Evolutionary conservation across 2,888 invertebrate genomes (phyloP).

Genomic region (Melanostoma mellinum): DNA sequence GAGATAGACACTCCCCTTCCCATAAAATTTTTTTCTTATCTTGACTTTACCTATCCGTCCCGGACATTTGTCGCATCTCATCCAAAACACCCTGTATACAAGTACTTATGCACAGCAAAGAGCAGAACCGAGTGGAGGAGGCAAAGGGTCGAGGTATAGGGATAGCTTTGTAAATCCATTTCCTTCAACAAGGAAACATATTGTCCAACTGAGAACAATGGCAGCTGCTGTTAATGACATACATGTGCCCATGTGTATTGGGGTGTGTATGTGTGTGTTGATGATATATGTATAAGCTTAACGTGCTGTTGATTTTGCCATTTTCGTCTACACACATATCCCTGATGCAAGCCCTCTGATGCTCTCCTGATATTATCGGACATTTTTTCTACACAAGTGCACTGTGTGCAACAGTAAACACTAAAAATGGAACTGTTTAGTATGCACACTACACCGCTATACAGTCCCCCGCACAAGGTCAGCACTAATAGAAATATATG

Average conservation of each 20-base stretch:
- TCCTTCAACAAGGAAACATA: conserved; percentile 10
- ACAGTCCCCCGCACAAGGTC: conserved; percentile 17
- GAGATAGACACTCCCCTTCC: no score
- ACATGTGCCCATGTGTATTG: background rate
- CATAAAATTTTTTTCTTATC: no score
- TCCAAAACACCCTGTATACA: no score
- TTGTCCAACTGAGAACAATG: conserved; percentile 37
- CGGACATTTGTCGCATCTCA: no score
- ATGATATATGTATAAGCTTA: background rate
- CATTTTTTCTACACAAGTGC: conserved; percentile 3
- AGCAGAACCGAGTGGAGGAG: background rate
- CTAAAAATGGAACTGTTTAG: conserved; percentile 16
- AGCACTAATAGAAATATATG: conserved; percentile 13
- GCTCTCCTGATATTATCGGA: conserved; percentile 3
- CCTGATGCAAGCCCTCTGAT: background rate
- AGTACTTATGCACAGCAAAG: background rate
- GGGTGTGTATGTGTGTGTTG: background rate
- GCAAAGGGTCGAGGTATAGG: background rate
- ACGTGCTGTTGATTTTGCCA: conserved; percentile 18
- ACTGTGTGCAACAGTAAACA: conserved; percentile 33
- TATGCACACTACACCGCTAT: background rate
- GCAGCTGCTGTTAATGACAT: conserved; percentile 57
- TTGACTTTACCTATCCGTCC: no score
- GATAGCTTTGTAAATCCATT: conserved; percentile 18
- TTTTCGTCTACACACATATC: conserved; percentile 1